A percentile compares a stretch with the other conserved stretches of the same genome.
phyloP scores from a whole-genome alignment of 1,140 invertebrate species.

The Daktulosphaira vitifoliae region DNA sequence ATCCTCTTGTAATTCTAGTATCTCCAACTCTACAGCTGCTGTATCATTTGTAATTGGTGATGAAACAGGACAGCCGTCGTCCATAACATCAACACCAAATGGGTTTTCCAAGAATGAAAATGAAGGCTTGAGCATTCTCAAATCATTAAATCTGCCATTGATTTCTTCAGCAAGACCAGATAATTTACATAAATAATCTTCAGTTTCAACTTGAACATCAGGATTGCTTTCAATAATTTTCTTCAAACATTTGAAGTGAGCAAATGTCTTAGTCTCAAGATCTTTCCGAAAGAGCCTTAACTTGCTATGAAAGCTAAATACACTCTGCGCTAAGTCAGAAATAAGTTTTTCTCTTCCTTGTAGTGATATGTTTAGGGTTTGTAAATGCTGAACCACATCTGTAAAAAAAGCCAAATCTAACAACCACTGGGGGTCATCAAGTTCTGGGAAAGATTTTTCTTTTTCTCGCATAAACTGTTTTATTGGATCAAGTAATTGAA shows the following conservation, averaged over 20 bases:
- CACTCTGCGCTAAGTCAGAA: not conserved
- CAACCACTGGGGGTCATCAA: not conserved
- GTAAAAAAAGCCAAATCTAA: not conserved
- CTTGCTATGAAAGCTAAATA: constrained; percentile 2
- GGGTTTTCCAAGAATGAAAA: constrained; percentile 7
- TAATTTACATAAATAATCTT: too few species aligned
- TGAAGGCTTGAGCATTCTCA: too few species aligned
- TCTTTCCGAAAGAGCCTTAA: not conserved
- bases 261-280: too few species aligned
- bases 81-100: not conserved
- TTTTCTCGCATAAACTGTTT: not conserved
- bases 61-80: constrained; percentile 2
- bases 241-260: too few species aligned
- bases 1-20: constrained; percentile 7
- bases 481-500: not conserved
- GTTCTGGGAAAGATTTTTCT: constrained; percentile 2
- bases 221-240: too few species aligned
- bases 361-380: too few species aligned
- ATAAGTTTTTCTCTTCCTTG: too few species aligned
- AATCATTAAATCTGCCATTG: too few species aligned
- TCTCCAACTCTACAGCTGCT: constrained; percentile 19
- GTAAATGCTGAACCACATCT: too few species aligned
- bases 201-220: too few species aligned
- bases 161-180: too few species aligned
- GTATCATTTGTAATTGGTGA: constrained; percentile 10